Evolutionary conservation across 2,113 vertebrate genomes (phyloP).

Genomic region (Leucopsar rothschildi): DNA sequence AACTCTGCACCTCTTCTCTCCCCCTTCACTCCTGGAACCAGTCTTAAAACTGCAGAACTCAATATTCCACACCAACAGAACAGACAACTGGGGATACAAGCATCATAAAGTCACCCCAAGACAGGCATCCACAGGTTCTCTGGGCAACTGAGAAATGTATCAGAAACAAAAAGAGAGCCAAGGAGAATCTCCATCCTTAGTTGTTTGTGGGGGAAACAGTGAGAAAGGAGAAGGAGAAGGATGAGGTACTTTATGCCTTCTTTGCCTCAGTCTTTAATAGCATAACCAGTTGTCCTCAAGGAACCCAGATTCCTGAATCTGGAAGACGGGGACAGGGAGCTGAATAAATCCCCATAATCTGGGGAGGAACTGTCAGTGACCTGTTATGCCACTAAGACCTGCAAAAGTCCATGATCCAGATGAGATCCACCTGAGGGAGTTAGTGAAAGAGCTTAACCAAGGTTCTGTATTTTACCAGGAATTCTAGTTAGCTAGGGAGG

Average conservation of each 20-base stretch:
- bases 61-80: too few species aligned
- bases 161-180: background rate
- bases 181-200: background rate
- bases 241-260: background rate
- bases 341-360: background rate
- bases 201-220: background rate
- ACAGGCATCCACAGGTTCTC: background rate
- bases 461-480: background rate
- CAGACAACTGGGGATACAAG: too few species aligned
- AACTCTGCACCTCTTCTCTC: too few species aligned
- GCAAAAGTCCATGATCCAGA: background rate
- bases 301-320: background rate
- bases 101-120: too few species aligned
- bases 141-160: background rate
- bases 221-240: background rate
- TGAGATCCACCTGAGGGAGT: background rate
- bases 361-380: background rate
- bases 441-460: background rate
- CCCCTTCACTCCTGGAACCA: too few species aligned
- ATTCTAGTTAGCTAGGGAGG: background rate
- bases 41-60: too few species aligned
- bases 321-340: background rate
- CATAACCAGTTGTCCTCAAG: background rate
- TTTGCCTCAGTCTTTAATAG: background rate
- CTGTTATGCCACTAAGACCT: background rate